Conservation (phyloP, 2,888 invertebrate genomes). For the Thecocarcelia acutangulata region DNA sequence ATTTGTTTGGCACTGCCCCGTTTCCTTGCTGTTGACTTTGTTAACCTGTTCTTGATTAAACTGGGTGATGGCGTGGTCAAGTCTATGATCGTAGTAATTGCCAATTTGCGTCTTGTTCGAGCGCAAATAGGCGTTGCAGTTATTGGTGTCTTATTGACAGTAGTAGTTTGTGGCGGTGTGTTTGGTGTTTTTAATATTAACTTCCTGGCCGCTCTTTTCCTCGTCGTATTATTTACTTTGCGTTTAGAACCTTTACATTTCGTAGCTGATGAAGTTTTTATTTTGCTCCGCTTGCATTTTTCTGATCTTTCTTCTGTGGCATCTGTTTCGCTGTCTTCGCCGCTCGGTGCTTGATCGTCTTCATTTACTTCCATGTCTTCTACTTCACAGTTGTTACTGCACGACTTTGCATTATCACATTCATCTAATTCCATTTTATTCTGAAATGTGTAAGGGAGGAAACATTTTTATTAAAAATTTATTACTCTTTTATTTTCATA, state of each 20-base stretch:
- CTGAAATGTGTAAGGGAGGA: not conserved
- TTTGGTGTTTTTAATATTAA: constrained; percentile 50
- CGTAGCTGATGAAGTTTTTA: constrained; percentile 27
- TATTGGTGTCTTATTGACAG: constrained; percentile 15
- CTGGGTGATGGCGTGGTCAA: not conserved
- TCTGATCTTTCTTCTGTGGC: constrained; percentile 69
- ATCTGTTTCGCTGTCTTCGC: constrained; percentile 65
- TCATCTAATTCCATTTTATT: constrained; percentile 53
- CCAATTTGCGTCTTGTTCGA: constrained; percentile 61
- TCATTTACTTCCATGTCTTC: constrained; percentile 58
- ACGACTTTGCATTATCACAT: constrained; percentile 49
- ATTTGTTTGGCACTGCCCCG: constrained; percentile 75
- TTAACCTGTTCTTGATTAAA: constrained; percentile 61
- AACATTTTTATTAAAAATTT: constrained; percentile 19
- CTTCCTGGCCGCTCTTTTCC: constrained; percentile 49
- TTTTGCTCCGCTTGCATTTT: constrained; percentile 41
- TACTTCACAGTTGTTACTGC: constrained; percentile 35
- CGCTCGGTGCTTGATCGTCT: constrained; percentile 21
- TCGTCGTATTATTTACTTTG: constrained; percentile 35
- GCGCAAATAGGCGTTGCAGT: constrained; percentile 48
- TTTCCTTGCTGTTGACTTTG: constrained; percentile 70
- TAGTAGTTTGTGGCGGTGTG: not conserved
- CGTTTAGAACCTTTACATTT: constrained; percentile 25
- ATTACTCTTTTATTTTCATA: not conserved
- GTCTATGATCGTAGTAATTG: constrained; percentile 17